phyloP scores from a whole-genome alignment of 2,797 vertebrate genomes.

The Ctenopoma multispine region DNA sequence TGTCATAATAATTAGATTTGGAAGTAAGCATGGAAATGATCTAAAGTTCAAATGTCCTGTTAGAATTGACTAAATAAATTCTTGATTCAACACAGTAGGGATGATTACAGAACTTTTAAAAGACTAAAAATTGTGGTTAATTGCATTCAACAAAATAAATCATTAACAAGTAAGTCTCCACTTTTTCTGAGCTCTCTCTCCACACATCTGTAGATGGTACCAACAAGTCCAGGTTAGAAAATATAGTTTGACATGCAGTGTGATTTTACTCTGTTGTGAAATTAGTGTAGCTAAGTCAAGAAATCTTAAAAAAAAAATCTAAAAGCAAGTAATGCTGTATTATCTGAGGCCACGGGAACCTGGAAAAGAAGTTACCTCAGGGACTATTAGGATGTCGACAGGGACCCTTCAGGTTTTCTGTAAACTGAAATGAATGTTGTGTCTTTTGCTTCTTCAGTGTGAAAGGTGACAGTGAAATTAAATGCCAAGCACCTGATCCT shows the following conservation, averaged over 20 bases:
- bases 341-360: not conserved
- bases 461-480: conserved; percentile 58
- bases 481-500: conserved; percentile 43
- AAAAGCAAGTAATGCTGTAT: not conserved
- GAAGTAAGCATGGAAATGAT: not conserved
- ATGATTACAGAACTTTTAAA: not conserved
- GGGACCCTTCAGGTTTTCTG: not conserved
- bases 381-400: not conserved
- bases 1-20: too few species aligned
- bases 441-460: conserved; percentile 40
- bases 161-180: too few species aligned
- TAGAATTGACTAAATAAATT: not conserved
- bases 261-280: conserved; percentile 12
- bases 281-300: conserved; percentile 3
- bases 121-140: not conserved
- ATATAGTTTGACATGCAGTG: not conserved
- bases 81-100: not conserved
- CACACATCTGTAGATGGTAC: not conserved
- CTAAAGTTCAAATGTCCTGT: not conserved
- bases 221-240: not conserved
- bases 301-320: conserved; percentile 15
- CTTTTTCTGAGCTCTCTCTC: too few species aligned
- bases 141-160: not conserved
- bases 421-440: not conserved
- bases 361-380: too few species aligned